phyloP scores from a whole-genome alignment of 2,888 invertebrate species.

The Archips xylosteana region DNA sequence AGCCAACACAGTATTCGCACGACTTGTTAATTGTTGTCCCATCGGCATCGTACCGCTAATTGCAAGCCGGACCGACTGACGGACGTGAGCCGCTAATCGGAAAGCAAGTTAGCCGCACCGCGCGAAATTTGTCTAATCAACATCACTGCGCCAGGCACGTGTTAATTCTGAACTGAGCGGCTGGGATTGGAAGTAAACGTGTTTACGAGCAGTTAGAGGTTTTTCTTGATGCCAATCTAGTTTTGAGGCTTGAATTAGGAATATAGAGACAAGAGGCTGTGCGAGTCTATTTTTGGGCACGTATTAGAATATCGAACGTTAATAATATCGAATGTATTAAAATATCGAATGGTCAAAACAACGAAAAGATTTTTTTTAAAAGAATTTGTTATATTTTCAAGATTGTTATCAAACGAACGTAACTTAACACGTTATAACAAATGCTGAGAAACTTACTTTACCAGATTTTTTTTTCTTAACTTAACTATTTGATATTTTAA shows the following conservation, averaged over 20 bases:
- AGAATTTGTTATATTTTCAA: too few relatives aligned
- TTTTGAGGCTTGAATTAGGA: not conserved
- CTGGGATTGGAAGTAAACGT: slow-evolving; percentile 43
- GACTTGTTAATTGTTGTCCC: slow-evolving; percentile 45
- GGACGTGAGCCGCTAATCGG: slow-evolving; percentile 56
- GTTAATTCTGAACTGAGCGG: slow-evolving; percentile 52
- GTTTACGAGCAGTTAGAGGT: slow-evolving; percentile 27
- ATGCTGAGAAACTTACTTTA: too few relatives aligned
- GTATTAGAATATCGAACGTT: too few relatives aligned
- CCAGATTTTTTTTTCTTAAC: too few relatives aligned
- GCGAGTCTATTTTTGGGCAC: too few relatives aligned
- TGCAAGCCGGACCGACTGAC: slow-evolving; percentile 53
- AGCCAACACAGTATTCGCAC: slow-evolving; percentile 29
- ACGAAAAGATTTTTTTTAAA: too few relatives aligned
- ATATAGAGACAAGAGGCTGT: not conserved
- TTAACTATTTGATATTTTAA: too few relatives aligned
- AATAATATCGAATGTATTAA: too few relatives aligned
- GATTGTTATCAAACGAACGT: too few relatives aligned
- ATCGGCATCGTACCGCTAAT: slow-evolving; percentile 60
- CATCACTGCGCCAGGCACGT: slow-evolving; percentile 55
- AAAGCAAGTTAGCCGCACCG: slow-evolving; percentile 53
- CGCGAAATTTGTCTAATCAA: slow-evolving; percentile 66
- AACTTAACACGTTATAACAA: too few relatives aligned
- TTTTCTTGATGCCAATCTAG: slow-evolving; percentile 19
- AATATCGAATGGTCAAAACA: too few relatives aligned